phyloP scores from a whole-genome alignment of 2,888 invertebrate genomes.

The Spicauda simplicius region DNA sequence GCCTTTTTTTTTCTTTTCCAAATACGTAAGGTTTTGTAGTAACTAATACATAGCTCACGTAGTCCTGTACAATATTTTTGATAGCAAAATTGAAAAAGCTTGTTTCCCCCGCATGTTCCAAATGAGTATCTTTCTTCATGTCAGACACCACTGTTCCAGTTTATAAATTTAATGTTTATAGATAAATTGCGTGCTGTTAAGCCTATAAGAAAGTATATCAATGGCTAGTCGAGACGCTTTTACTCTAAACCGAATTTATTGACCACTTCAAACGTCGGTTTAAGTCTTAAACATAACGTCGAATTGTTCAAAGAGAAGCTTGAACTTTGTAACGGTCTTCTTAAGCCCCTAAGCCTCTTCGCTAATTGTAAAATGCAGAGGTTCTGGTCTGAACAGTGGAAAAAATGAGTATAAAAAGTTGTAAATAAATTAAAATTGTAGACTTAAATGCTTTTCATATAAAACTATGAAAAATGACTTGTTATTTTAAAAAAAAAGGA shows the following conservation, averaged over 20 bases:
- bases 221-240: slow-evolving; percentile 17
- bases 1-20: too few relatives aligned
- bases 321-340: neutral
- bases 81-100: too few relatives aligned
- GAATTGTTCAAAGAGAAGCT: slow-evolving; percentile 14
- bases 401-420: too few relatives aligned
- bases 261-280: slow-evolving; percentile 11
- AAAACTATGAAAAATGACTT: too few relatives aligned
- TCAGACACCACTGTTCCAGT: neutral
- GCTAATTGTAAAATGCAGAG: neutral
- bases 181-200: slow-evolving; percentile 12
- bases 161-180: neutral
- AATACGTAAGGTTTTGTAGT: too few relatives aligned
- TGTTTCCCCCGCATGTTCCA: neutral
- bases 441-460: too few relatives aligned
- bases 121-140: neutral
- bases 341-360: neutral
- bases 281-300: neutral
- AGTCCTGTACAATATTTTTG: too few relatives aligned
- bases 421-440: too few relatives aligned
- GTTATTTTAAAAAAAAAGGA: too few relatives aligned
- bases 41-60: too few relatives aligned
- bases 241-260: slow-evolving; percentile 15
- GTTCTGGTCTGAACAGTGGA: neutral
- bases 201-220: slow-evolving; percentile 24